These are phyloP conservation scores for Nowickia ferox DNA, from an alignment of 2,888 invertebrate genomes.

Conservation along the genomic window DNA sequence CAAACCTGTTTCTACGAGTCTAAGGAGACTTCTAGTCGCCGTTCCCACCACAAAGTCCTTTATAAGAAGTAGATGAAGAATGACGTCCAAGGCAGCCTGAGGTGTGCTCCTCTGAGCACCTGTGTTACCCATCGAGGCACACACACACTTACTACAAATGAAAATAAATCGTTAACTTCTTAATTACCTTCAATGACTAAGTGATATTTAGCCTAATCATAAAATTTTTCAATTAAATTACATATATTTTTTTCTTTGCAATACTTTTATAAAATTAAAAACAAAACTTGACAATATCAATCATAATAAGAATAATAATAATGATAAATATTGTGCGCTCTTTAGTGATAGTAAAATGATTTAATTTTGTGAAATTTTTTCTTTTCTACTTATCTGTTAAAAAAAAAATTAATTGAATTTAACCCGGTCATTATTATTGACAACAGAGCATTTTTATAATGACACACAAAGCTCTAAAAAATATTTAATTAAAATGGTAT, in stretches of 20 bases:
- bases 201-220: background rate
- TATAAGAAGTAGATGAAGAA: too few species aligned
- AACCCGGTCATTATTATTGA: conserved; percentile 35
- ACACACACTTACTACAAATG: too few species aligned
- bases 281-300: background rate
- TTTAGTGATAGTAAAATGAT: background rate
- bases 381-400: background rate
- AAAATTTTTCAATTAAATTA: conserved; percentile 1
- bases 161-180: background rate
- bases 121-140: too few species aligned
- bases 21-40: too few species aligned
- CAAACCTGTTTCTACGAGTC: too few species aligned
- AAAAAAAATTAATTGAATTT: conserved; percentile 11
- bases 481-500: too few species aligned
- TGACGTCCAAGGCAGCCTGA: too few species aligned
- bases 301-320: background rate
- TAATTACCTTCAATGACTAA: background rate
- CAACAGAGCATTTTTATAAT: conserved; percentile 28
- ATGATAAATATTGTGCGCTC: background rate
- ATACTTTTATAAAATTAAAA: background rate
- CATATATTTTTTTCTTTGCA: background rate
- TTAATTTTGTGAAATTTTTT: conserved; percentile 1
- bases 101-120: too few species aligned
- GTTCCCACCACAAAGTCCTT: too few species aligned
- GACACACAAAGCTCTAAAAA: background rate